Evolutionary conservation across 2,888 invertebrate genomes (phyloP), one percentile per base, ranked within the genome.

Genomic region (Cryptosula pallasiana): DNA sequence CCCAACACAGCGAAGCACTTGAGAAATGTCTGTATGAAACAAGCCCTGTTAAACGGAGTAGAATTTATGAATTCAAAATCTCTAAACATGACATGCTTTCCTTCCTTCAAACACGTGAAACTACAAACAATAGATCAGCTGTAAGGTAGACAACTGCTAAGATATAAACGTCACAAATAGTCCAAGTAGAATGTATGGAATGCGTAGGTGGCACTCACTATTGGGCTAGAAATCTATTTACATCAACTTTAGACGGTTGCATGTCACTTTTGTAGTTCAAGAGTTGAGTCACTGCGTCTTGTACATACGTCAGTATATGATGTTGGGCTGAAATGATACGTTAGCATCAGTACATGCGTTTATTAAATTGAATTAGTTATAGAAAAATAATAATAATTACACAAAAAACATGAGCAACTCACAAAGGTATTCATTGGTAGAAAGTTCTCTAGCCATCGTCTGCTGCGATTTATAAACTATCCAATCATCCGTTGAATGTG

Each of bases 11-110:
- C 75, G 74, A 81, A 84, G 74, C 82, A 81, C 73, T 81, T 82
- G 81, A 82, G 82, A 76, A 84, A 83, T 13, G 81, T 76, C 32
- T 78, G 76, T 0, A 84, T 79, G 77, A 84, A 84, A 1, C 82
- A 83, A 9, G 81, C 79, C 69, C 84, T 75, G 75, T 84, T 84
- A 76, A 83, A 83, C 23, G 81, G 80, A 1, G 84, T 84, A 29
- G 80, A 76, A 57, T 76, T 78, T 63, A 84, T 78, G 75, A 81
- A 84, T 63, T 75, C 75, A 73, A 78, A 84, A 63, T 83, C 83
- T 73, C 84, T 74, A 75, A 83, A 83, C 78, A 84, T 78, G 13
- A 81, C 81, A 74, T 84, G 84, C 74, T 82, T 83, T 1, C 84
- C 84, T 77, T 81, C 81, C 73, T 79, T 76, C 9, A 84, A 76